Evolutionary conservation across 2,797 vertebrate genomes (phyloP).

Genomic region (Cottoperca gobio): DNA sequence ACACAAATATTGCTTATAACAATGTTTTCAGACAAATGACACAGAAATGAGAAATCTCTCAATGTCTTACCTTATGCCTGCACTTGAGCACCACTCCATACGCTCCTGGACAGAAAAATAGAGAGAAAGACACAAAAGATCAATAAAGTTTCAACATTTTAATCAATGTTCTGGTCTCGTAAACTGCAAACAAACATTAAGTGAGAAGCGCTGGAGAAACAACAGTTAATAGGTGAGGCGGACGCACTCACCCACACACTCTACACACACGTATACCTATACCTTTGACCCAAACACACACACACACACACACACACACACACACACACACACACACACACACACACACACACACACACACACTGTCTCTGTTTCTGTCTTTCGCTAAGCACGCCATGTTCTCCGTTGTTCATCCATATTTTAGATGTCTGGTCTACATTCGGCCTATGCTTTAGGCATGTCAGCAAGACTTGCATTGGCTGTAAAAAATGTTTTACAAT

Average conservation of each 20-base stretch:
- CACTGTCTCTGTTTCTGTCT: constrained; percentile 22
- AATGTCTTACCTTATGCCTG: constrained; percentile 86
- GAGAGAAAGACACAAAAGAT: constrained; percentile 38
- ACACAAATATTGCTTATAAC: not conserved
- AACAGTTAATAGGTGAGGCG: constrained; percentile 52
- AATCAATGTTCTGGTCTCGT: constrained; percentile 40
- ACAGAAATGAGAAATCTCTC: constrained; percentile 23
- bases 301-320: constrained; percentile 12
- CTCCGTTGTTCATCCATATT: constrained; percentile 31
- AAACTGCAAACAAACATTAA: constrained; percentile 36
- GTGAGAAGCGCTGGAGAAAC: constrained; percentile 49
- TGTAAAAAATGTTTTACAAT: not conserved
- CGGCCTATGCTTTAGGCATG: not conserved
- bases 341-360: constrained; percentile 15
- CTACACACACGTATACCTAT: constrained; percentile 20
- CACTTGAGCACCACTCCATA: constrained; percentile 90
- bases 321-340: constrained; percentile 20
- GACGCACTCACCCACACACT: constrained; percentile 52
- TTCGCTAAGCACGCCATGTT: constrained; percentile 35
- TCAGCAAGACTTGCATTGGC: constrained; percentile 2
- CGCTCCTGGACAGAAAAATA: constrained; percentile 75
- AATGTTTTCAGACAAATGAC: not conserved
- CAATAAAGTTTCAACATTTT: constrained; percentile 39
- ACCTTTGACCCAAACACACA: constrained; percentile 28
- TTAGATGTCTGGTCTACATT: not conserved